Evolutionary conservation across 2,888 invertebrate genomes (phyloP).

Genomic region (Diarsia rubi): DNA sequence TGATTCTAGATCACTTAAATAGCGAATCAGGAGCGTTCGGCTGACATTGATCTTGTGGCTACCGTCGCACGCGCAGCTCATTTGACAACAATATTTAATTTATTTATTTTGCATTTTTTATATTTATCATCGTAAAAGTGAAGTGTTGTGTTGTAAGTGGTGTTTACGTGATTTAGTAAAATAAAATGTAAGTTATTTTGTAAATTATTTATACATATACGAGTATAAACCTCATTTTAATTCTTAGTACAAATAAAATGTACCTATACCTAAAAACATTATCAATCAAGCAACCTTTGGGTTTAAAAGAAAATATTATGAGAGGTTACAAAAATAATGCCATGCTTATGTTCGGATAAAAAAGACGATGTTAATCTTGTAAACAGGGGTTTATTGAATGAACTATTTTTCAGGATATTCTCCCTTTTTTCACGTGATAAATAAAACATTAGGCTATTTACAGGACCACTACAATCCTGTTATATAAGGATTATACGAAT

Average conservation of each 20-base stretch:
- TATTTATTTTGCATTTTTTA: conserved; percentile 20
- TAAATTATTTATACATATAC: background rate
- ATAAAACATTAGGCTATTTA: background rate
- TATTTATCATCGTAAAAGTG: conserved; percentile 42
- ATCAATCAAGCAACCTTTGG: background rate
- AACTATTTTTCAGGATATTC: background rate
- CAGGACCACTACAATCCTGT: background rate
- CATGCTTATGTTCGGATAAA: background rate
- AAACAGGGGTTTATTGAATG: background rate
- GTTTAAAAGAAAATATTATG: background rate
- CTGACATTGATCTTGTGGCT: conserved; percentile 84
- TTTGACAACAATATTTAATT: conserved; percentile 27
- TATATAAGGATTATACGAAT: background rate
- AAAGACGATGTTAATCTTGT: background rate
- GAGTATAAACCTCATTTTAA: background rate
- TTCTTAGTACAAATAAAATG: background rate
- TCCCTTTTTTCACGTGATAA: background rate
- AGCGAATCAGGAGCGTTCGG: conserved; percentile 82
- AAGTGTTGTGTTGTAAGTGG: conserved; percentile 53
- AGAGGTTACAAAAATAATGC: background rate
- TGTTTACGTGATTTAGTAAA: conserved; percentile 18
- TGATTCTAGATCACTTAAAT: conserved; percentile 89
- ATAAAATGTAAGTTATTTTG: conserved; percentile 46
- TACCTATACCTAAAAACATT: background rate
- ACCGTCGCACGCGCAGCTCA: conserved; percentile 73